Percentiles rank a stretch among this genome's conserved stretches.
phyloP scores from a whole-genome alignment of 2,888 invertebrate genomes.

The Syritta pipiens region DNA sequence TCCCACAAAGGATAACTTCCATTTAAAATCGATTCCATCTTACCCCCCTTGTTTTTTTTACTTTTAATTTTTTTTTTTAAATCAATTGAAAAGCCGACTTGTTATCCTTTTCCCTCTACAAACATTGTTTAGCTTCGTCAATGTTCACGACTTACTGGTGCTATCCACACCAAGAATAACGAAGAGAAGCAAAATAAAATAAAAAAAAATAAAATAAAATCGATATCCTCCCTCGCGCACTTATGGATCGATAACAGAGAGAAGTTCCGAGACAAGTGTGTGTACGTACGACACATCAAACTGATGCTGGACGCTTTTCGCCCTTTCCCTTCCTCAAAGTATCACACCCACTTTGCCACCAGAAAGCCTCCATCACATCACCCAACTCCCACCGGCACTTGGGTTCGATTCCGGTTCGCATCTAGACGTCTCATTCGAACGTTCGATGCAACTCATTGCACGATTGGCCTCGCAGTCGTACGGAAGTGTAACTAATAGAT shows the following conservation, averaged over 20 bases:
- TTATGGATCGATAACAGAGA: constrained; percentile 58
- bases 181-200: constrained; percentile 10
- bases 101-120: constrained; percentile 35
- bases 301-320: constrained; percentile 60
- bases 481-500: constrained; percentile 50
- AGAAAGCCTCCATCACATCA: too few relatives aligned
- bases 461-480: constrained; percentile 58
- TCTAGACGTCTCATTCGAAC: constrained; percentile 46
- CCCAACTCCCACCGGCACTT: constrained; percentile 13
- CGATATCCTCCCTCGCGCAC: constrained; percentile 59
- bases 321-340: too few relatives aligned
- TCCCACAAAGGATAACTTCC: background rate
- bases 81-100: constrained; percentile 13
- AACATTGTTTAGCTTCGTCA: constrained; percentile 1
- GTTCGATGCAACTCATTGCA: constrained; percentile 58
- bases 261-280: constrained; percentile 34
- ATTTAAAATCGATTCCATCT: constrained; percentile 3
- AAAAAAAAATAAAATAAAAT: constrained; percentile 29
- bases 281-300: constrained; percentile 11
- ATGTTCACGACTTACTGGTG: too few relatives aligned
- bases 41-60: background rate
- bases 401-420: constrained; percentile 53
- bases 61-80: constrained; percentile 13
- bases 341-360: background rate
- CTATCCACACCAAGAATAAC: too few relatives aligned